phyloP scores from a whole-genome alignment of 2,888 invertebrate genomes.

The Oasisia sp. region DNA sequence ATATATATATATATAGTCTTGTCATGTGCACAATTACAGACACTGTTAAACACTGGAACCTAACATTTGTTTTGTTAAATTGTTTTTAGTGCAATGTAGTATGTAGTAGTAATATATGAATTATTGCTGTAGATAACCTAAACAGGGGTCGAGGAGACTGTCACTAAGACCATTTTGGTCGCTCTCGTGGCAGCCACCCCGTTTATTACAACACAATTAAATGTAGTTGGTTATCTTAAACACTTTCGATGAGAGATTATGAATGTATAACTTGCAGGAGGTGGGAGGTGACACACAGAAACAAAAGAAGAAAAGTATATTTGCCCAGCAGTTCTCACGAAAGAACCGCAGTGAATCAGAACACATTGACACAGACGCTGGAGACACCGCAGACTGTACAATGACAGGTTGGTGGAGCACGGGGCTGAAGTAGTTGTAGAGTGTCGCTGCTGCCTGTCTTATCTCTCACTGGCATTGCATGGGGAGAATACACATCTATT shows the following conservation, averaged over 20 bases:
- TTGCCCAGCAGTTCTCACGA: conserved; percentile 58
- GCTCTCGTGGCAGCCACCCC: no score
- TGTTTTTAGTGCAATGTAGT: no score
- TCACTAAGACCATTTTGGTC: no score
- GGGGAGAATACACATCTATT: no score
- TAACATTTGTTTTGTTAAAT: neutral
- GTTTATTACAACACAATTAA: no score
- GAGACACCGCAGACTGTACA: conserved; percentile 23
- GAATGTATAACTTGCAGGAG: neutral
- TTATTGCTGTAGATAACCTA: no score
- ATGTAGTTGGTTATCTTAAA: no score
- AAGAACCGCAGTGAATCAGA: conserved; percentile 17
- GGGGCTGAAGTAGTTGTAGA: neutral
- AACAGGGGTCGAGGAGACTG: no score
- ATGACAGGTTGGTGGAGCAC: neutral
- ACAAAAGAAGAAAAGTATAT: conserved; percentile 56
- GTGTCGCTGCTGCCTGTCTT: neutral
- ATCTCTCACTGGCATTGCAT: neutral
- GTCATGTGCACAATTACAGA: neutral
- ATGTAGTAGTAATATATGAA: no score
- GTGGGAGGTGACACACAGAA: conserved; percentile 37
- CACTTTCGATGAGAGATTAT: neutral
- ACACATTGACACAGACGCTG: conserved; percentile 34
- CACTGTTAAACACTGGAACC: neutral
- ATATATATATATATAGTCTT: neutral